phyloP scores from a whole-genome alignment of 2,113 vertebrate species.

The Varanus komodoensis region DNA sequence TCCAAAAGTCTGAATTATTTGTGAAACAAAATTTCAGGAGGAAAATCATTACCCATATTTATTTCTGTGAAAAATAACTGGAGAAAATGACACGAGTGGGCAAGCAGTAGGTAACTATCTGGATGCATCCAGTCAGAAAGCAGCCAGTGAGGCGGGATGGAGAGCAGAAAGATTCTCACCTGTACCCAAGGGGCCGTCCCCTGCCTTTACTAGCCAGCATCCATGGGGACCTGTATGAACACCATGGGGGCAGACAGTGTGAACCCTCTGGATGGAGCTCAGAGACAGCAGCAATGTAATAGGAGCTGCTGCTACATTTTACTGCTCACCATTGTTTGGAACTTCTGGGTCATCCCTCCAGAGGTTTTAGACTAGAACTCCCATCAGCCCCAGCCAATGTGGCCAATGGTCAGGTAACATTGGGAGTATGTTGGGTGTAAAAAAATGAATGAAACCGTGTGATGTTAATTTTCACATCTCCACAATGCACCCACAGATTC shows the following conservation, averaged over 20 bases:
- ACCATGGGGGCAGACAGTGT: not conserved
- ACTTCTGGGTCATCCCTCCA: too few relatives aligned
- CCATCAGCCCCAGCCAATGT: too few relatives aligned
- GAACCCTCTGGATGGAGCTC: too few relatives aligned
- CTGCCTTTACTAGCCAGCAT: not conserved
- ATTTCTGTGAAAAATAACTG: not conserved
- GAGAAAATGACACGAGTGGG: not conserved
- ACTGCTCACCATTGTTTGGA: not conserved
- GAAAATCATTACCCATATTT: not conserved
- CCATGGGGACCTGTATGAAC: not conserved
- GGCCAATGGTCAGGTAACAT: not conserved
- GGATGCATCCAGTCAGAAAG: not conserved
- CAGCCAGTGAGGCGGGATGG: not conserved
- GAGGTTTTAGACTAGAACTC: too few relatives aligned
- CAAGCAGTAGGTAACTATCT: not conserved
- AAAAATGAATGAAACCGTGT: not conserved
- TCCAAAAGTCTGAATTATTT: not conserved
- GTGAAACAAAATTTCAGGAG: not conserved
- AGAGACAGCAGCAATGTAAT: not conserved
- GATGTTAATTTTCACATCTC: not conserved
- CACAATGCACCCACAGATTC: not conserved
- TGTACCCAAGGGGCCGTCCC: too few relatives aligned
- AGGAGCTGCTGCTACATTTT: not conserved
- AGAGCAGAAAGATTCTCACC: too few relatives aligned
- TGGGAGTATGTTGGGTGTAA: not conserved